Conservation (phyloP, 1,140 invertebrate species). For the Melanaphis sacchari region DNA sequence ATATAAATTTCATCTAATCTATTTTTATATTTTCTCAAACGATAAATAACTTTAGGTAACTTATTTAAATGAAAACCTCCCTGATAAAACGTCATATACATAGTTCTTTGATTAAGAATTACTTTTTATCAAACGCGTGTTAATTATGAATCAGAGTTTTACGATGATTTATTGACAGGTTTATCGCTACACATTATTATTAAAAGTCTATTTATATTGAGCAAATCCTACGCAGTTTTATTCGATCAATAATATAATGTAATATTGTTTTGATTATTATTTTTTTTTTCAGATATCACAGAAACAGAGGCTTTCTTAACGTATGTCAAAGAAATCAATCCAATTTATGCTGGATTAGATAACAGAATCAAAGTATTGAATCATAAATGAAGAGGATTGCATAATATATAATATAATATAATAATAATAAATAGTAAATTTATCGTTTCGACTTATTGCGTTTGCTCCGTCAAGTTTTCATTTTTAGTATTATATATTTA, state of each 20-base stretch:
- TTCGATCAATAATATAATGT: background rate
- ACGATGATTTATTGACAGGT: too few relatives aligned
- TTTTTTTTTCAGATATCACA: background rate
- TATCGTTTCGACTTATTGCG: background rate
- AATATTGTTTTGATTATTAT: background rate
- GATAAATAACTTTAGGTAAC: too few relatives aligned
- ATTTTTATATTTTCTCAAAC: too few relatives aligned
- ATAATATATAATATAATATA: background rate
- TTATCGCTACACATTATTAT: too few relatives aligned
- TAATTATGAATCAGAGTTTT: too few relatives aligned
- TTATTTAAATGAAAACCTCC: too few relatives aligned
- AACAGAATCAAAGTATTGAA: conserved; percentile 21
- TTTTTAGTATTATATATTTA: background rate
- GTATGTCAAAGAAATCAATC: background rate
- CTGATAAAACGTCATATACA: too few relatives aligned
- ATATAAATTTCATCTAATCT: too few relatives aligned
- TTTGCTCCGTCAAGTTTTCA: background rate
- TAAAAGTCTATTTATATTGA: background rate
- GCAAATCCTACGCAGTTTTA: background rate
- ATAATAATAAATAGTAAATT: background rate
- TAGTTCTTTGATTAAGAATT: too few relatives aligned
- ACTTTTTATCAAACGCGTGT: too few relatives aligned
- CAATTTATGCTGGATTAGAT: background rate
- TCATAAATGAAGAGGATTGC: background rate
- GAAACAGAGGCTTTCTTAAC: background rate